Evolutionary conservation across 2,113 vertebrate species (phyloP).

Genomic region (Antechinus flavipes): DNA sequence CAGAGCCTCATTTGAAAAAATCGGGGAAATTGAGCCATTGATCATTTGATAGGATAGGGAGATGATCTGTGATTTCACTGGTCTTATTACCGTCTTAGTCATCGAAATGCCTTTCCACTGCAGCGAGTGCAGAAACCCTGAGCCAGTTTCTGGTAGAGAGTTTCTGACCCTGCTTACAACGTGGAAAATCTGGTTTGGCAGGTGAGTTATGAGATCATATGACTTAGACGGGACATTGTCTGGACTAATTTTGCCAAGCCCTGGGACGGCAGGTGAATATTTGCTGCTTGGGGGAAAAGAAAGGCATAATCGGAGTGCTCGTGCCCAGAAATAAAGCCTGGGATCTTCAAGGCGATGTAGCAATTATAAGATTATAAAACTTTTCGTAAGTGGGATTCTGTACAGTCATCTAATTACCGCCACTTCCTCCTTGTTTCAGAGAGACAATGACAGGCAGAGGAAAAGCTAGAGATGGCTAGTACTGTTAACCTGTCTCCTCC

Average conservation of each 20-base stretch:
- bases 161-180: slow-evolving; percentile 7
- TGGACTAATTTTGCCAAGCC: neutral
- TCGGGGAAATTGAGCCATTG: neutral
- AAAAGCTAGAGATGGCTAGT: neutral
- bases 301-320: neutral
- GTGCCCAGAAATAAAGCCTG: neutral
- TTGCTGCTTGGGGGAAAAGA: slow-evolving; percentile 35
- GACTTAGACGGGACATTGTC: neutral
- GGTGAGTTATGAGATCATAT: neutral
- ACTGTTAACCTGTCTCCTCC: neutral
- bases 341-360: neutral
- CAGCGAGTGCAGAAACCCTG: neutral
- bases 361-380: slow-evolving; percentile 24
- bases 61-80: neutral
- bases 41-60: neutral
- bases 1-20: neutral
- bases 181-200: slow-evolving; percentile 67
- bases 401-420: neutral
- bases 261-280: neutral
- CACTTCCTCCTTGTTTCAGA: neutral
- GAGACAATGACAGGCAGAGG: neutral
- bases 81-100: neutral
- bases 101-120: neutral
- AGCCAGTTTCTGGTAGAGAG: neutral
- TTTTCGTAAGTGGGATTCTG: neutral